Evolutionary conservation across 2,888 invertebrate species (phyloP).

Genomic region (Mesorhabditis belari): DNA sequence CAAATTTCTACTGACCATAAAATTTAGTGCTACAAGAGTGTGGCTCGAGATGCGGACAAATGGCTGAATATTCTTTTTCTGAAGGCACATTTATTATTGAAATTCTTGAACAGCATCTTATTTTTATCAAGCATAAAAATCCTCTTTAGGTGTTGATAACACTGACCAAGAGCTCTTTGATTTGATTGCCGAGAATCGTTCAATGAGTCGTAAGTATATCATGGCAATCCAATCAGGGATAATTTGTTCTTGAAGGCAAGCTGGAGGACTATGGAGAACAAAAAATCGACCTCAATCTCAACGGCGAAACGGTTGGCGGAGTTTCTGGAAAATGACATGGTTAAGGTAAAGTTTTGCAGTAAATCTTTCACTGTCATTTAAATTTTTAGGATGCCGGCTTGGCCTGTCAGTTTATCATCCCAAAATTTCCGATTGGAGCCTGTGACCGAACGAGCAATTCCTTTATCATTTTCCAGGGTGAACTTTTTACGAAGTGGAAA

Average conservation of each 20-base stretch:
- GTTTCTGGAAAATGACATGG: conserved; percentile 50
- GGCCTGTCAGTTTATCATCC: conserved; percentile 77
- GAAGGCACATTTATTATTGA: conserved; percentile 54
- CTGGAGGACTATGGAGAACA: conserved; percentile 90
- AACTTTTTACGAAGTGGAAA: too few species aligned
- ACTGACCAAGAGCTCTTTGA: conserved; percentile 89
- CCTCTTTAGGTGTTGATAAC: conserved; percentile 59
- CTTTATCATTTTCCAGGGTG: conserved; percentile 74
- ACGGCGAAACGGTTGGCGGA: conserved; percentile 93
- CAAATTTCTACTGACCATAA: neutral
- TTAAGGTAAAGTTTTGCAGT: conserved; percentile 15
- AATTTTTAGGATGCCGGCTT: conserved; percentile 91
- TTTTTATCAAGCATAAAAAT: too few species aligned
- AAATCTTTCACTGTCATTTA: conserved; percentile 4
- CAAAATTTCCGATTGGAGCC: conserved; percentile 86
- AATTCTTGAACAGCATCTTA: conserved; percentile 1
- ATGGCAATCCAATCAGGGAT: too few species aligned
- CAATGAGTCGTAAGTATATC: conserved; percentile 2
- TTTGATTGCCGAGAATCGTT: conserved; percentile 83
- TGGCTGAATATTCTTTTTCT: conserved; percentile 94
- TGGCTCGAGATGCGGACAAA: conserved; percentile 92
- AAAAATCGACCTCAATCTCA: conserved; percentile 93
- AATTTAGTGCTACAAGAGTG: conserved; percentile 68
- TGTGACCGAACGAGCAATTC: conserved; percentile 84
- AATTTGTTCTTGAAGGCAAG: conserved; percentile 61